phyloP scores from a whole-genome alignment of 2,888 invertebrate species.

The Crocallis elinguaria region DNA sequence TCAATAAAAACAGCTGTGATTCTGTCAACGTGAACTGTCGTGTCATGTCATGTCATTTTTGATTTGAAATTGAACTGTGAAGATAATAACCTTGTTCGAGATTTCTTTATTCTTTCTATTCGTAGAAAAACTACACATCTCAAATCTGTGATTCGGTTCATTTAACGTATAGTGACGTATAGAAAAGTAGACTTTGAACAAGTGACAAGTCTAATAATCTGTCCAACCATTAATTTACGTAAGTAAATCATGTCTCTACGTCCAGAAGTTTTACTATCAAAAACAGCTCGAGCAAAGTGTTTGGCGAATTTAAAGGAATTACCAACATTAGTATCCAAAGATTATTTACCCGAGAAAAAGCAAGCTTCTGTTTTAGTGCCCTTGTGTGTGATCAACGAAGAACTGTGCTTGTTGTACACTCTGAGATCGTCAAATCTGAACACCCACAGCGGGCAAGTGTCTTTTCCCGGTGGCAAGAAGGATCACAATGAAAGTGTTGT shows the following conservation, averaged over 20 bases:
- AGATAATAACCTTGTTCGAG: no score
- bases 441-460: slow-evolving; percentile 92
- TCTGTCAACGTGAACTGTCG: no score
- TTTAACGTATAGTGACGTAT: no score
- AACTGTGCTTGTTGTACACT: slow-evolving; percentile 92
- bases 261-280: slow-evolving; percentile 76
- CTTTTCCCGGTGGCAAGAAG: slow-evolving; percentile 93
- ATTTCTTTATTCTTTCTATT: no score
- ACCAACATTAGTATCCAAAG: slow-evolving; percentile 74
- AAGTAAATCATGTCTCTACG: slow-evolving; percentile 54
- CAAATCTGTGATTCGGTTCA: no score
- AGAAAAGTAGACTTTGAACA: slow-evolving; percentile 9
- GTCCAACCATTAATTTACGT: no score
- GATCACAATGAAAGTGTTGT: slow-evolving; percentile 86
- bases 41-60: no score
- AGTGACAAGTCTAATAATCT: no score
- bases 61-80: no score
- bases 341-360: slow-evolving; percentile 51
- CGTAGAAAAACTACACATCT: no score
- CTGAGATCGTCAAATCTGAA: slow-evolving; percentile 86
- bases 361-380: slow-evolving; percentile 94
- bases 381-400: slow-evolving; percentile 87
- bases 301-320: slow-evolving; percentile 82
- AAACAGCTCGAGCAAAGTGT: slow-evolving; percentile 83
- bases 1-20: no score